Evolutionary conservation across 2,888 invertebrate genomes (phyloP), one percentile per base, ranked within the genome.

Genomic region (Zaprionus lineosus): DNA sequence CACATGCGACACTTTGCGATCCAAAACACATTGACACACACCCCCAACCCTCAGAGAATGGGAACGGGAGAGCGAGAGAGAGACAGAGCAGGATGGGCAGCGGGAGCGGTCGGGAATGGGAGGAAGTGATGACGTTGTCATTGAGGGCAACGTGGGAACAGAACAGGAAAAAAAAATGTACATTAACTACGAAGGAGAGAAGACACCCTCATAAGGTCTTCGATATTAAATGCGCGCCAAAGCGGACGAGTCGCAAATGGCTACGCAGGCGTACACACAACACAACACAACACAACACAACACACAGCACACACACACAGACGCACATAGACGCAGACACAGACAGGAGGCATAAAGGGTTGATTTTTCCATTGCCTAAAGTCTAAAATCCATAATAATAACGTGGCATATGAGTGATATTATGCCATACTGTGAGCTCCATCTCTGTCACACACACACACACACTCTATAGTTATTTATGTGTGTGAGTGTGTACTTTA

Each of bases 1-100:
- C 82, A 84, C 58, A 78, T 81, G 84, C 84, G 84, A 78, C 78
- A 84, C 84, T 81, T 81, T 67, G 61, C 58, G 44, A 34, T 51
- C 39, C 44, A 37, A 36, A 37, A 50, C 15, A 28, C n/a, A n/a
- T n/a, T n/a, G n/a, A 8, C 11, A 3, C 16, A 61, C 50, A 63
- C 65, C 64, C 40, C 48, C 48, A 39, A 51, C 64, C 53, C 41
- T 16, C 40, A 6, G 47, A 36, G 39, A 33, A 14, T 39, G 21
- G 43, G 6, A 39, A 8, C 31, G 21, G 34, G 1, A 47, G 14
- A 14, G 7, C 37, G 8, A 33, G 5, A 47, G 48, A 55, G 47
- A 36, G 18, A 16, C n/a, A 37, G 16, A 16, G 9, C 14, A 8
- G 33, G 29, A 6, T 11, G 34, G 9, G 15, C 51, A 15, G 15